phyloP scores from a whole-genome alignment of 2,113 vertebrate species.

The Oophaga pumilio region DNA sequence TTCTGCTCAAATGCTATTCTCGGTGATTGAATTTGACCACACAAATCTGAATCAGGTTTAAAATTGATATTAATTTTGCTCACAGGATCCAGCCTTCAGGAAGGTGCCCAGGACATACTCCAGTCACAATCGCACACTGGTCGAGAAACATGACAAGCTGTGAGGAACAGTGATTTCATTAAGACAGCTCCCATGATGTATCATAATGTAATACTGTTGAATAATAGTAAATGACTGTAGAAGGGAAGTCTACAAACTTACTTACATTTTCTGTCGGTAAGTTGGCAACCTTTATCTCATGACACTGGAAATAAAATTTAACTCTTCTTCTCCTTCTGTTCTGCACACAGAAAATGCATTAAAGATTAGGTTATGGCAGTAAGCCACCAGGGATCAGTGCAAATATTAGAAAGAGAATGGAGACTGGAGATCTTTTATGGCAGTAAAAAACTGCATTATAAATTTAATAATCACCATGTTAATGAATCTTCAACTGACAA shows the following conservation, averaged over 20 bases:
- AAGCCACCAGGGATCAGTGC: neutral
- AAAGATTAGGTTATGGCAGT: neutral
- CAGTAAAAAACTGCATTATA: neutral
- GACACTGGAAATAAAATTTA: slow-evolving; percentile 20
- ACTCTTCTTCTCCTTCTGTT: slow-evolving; percentile 21
- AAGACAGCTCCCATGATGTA: slow-evolving; percentile 42
- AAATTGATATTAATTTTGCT: slow-evolving; percentile 50
- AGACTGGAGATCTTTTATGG: neutral
- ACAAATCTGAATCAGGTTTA: slow-evolving; percentile 44
- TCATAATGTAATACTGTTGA: slow-evolving; percentile 43
- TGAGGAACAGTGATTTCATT: slow-evolving; percentile 40
- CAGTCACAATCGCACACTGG: neutral
- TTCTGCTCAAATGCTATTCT: slow-evolving; percentile 40
- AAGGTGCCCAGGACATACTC: slow-evolving; percentile 23
- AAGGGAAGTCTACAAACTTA: slow-evolving; percentile 41
- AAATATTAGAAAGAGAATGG: neutral
- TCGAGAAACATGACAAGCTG: slow-evolving; percentile 42
- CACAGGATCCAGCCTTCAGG: slow-evolving; percentile 18
- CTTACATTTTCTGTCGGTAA: slow-evolving; percentile 1
- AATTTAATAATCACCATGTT: neutral
- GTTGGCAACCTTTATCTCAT: slow-evolving; percentile 14
- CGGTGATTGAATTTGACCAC: slow-evolving; percentile 45
- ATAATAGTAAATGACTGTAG: slow-evolving; percentile 45
- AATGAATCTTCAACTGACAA: neutral
- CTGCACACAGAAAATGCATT: neutral